Evolutionary conservation across 2,113 vertebrate genomes (phyloP).

Genomic region (Hydrolagus affinis): DNA sequence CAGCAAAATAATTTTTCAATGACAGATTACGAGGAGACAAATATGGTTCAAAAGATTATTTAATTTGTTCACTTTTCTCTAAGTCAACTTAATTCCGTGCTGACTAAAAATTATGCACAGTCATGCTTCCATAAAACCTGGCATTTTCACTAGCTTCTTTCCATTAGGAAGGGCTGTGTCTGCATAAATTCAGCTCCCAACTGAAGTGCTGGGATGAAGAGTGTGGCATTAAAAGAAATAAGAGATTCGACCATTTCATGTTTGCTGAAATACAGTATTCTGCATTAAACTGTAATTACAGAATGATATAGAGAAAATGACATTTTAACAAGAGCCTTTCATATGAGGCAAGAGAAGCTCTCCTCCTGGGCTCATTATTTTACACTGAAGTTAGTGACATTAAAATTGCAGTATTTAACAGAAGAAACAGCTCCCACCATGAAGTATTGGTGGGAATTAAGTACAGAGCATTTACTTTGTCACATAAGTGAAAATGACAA

Average conservation of each 20-base stretch:
- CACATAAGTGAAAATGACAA: constrained; percentile 4
- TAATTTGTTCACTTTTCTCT: background rate
- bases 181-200: constrained; percentile 1
- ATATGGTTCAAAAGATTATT: background rate
- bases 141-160: constrained; percentile 6
- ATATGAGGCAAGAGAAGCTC: constrained; percentile 27
- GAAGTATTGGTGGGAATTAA: constrained; percentile 25
- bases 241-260: background rate
- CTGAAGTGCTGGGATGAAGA: constrained; percentile 1
- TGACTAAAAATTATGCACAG: constrained; percentile 16
- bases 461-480: constrained; percentile 27
- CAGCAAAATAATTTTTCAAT: background rate
- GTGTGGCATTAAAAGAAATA: constrained; percentile 11
- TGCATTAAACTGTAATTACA: background rate
- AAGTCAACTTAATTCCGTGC: background rate
- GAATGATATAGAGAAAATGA: constrained; percentile 27
- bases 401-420: constrained; percentile 30
- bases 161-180: too few species aligned
- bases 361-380: constrained; percentile 29
- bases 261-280: constrained; percentile 23
- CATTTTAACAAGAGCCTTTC: constrained; percentile 32
- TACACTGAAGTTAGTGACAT: constrained; percentile 16
- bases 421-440: constrained; percentile 24
- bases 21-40: background rate
- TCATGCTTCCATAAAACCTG: constrained; percentile 2